A percentile compares a stretch with the other conserved stretches of the same genome.
phyloP scores from a whole-genome alignment of 2,797 vertebrate genomes.

The Takifugu ocellatus region DNA sequence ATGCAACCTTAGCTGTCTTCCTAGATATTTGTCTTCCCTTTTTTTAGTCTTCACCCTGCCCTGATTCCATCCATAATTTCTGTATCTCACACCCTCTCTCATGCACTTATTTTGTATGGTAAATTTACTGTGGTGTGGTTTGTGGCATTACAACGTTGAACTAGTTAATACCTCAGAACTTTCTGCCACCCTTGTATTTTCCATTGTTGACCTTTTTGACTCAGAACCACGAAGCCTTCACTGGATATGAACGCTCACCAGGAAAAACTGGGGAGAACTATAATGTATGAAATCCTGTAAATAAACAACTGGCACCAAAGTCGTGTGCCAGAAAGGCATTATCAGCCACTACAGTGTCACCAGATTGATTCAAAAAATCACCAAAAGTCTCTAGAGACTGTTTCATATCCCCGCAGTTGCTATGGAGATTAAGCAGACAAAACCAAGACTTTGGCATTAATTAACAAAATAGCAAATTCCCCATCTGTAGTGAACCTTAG shows the following conservation, averaged over 20 bases:
- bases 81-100: conserved; percentile 24
- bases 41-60: conserved; percentile 27
- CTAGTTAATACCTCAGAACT: conserved; percentile 65
- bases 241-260: conserved; percentile 47
- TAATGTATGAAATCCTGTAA: conserved; percentile 27
- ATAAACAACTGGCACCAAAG: conserved; percentile 33
- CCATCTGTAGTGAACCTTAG: conserved; percentile 40
- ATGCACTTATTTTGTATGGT: conserved; percentile 38
- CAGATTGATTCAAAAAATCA: conserved; percentile 23
- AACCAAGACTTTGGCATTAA: conserved; percentile 74
- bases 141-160: conserved; percentile 46
- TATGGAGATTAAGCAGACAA: conserved; percentile 71
- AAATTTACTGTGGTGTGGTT: conserved; percentile 39
- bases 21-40: conserved; percentile 65
- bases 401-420: conserved; percentile 69
- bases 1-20: conserved; percentile 62
- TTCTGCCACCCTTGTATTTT: conserved; percentile 26
- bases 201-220: conserved; percentile 38
- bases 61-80: conserved; percentile 19
- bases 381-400: conserved; percentile 42
- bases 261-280: conserved; percentile 17
- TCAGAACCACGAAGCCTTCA: conserved; percentile 54
- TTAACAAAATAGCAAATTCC: conserved; percentile 56
- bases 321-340: background rate
- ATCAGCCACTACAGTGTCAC: background rate